phyloP scores from a whole-genome alignment of 35 echinoderm and acorn worm genomes.

The Heliocidaris erythrogramma region DNA sequence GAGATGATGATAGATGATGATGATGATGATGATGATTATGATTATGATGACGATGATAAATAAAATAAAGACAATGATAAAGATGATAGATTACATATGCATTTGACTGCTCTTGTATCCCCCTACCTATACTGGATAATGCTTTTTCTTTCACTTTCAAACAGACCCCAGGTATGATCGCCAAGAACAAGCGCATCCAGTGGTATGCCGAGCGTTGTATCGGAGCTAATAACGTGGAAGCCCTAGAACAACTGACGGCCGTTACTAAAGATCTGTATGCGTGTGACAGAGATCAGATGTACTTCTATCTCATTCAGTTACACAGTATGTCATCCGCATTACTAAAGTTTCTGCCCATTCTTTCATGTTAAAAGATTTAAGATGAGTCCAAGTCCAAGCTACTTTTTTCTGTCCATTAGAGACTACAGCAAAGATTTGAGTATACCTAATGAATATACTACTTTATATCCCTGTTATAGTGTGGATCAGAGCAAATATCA shows the following conservation, averaged over 20 bases:
- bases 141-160: not conserved
- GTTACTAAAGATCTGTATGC: constrained; percentile 82
- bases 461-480: too few relatives aligned
- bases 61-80: not conserved
- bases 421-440: not conserved
- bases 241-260: constrained; percentile 62
- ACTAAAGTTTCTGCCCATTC: not conserved
- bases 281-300: constrained; percentile 80
- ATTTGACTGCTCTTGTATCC: not conserved
- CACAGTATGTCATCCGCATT: constrained; percentile 60
- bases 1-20: constrained; percentile 12
- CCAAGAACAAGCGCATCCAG: constrained; percentile 64
- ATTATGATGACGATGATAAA: not conserved
- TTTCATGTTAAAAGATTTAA: not conserved
- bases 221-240: constrained; percentile 38
- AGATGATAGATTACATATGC: not conserved
- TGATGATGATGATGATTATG: not conserved
- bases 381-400: not conserved
- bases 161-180: constrained; percentile 85
- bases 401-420: not conserved
- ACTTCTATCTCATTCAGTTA: constrained; percentile 77
- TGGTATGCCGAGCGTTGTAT: constrained; percentile 90
- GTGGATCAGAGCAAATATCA: too few relatives aligned
- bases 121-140: not conserved
- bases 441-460: too few relatives aligned